Base-by-base conservation (phyloP, 2,113 vertebrate genomes). In the Pomatorhinus ruficollis region DNA sequence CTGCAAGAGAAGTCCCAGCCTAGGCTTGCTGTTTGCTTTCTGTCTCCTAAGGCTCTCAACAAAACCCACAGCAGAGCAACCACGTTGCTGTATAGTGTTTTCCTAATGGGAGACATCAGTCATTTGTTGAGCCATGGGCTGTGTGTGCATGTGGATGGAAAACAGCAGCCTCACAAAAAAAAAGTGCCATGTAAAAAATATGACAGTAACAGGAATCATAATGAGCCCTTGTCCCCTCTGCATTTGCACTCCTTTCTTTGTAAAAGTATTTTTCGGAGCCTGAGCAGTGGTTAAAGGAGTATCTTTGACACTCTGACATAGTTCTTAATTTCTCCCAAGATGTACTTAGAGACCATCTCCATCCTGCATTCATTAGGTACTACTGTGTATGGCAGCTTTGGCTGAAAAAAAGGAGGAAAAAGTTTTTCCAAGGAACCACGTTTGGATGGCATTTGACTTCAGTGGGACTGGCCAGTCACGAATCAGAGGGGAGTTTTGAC, bases 81-180 rank as follows among this genome's bases (percentile, higher is more conserved):
- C 40, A 28, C 0, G 0, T 19, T 69, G 39, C 39, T 10, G 18
- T 23, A 2, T 0, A 70, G 1, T 28, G 52, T 45, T 60, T 60
- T n/a, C 75, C 54, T 79, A 6, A 30, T 12, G 40, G 40, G 15
- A 23, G n/a, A 22, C 49, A 53, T 33, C 81, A 72, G 74, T 60
- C 35, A 14, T 2, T 27, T 24, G 27, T 14, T 61, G 66, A 85
- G 66, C 57, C 49, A 57, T n/a, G 37, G 25, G 20, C 74, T 31
- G 0, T 52, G 44, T 50, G 60, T 25, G 12, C 39, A 23, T 0
- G 1, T 9, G 47, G 24, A 21, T 61, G 66, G 74, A 57, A 79
- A 94, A 57, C 37, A 76, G 78, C 53, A 94, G 54, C 54, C 33
- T 79, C 31, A 18, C 31, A 53, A 59, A 17, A 61, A 66, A 59